These are phyloP conservation scores for Panurus biarmicus DNA, from an alignment of 2,113 vertebrate genomes.

Conservation along the genomic window DNA sequence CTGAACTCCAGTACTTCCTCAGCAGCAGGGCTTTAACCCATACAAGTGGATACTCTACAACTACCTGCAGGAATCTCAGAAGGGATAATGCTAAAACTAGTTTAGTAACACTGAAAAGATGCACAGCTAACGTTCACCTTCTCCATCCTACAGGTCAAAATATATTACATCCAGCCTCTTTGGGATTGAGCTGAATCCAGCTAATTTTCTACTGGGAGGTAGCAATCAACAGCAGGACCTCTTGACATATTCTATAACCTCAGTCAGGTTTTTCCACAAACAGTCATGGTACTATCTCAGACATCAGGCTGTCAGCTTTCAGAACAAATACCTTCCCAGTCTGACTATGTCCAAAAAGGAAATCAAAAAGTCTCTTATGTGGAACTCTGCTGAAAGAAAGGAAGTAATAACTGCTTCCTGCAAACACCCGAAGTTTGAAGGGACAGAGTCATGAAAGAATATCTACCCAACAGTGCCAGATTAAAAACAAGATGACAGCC, in stretches of 20 bases:
- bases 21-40: background rate
- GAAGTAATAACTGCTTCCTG: conserved; percentile 9
- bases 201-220: background rate
- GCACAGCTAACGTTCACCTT: background rate
- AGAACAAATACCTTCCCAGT: background rate
- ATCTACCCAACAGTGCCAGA: background rate
- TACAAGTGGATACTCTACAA: background rate
- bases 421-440: conserved; percentile 12
- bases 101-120: background rate
- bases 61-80: background rate
- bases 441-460: background rate
- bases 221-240: background rate
- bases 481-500: conserved; percentile 2
- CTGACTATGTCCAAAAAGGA: background rate
- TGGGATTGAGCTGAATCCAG: background rate
- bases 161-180: background rate
- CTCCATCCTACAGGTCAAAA: background rate
- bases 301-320: background rate
- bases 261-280: background rate
- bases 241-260: background rate
- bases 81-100: background rate
- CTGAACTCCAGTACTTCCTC: background rate
- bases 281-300: fast-evolving
- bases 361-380: background rate
- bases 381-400: background rate